Percentiles rank a stretch among this genome's conserved stretches.
Conservation (phyloP, 1,140 invertebrate genomes). For the Atta texana region DNA sequence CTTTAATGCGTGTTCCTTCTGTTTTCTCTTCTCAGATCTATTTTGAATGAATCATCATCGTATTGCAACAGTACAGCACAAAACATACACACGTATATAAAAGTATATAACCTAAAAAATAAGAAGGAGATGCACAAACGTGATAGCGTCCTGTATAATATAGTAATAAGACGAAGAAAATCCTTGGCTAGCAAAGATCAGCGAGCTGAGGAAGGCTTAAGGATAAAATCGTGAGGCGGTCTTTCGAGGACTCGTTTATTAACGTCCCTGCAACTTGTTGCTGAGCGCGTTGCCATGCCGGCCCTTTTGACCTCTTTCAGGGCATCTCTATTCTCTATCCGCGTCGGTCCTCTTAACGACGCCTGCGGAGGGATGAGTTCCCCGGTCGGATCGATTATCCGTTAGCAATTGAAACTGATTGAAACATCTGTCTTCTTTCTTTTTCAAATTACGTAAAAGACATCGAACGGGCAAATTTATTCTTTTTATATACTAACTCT, state of each 20-base stretch:
- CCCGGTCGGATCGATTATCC: conserved; percentile 12
- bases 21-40: neutral
- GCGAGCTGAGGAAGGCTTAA: conserved; percentile 26
- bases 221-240: conserved; percentile 54
- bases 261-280: conserved; percentile 78
- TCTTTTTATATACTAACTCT: neutral
- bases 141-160: neutral
- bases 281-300: conserved; percentile 70
- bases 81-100: neutral
- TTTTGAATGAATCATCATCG: neutral
- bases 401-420: conserved; percentile 19
- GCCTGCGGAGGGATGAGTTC: neutral
- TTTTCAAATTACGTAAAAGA: neutral
- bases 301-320: conserved; percentile 64
- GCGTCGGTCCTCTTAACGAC: conserved; percentile 37
- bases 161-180: neutral
- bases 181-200: conserved; percentile 17
- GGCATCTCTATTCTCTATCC: conserved; percentile 62
- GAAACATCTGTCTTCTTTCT: conserved; percentile 14
- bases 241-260: conserved; percentile 78
- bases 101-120: neutral
- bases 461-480: neutral
- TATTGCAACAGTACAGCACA: neutral
- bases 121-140: neutral
- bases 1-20: neutral